Evolutionary conservation across 2,797 vertebrate genomes (phyloP), one percentile per base, ranked within the genome.

Genomic region (Telmatherina bonti): DNA sequence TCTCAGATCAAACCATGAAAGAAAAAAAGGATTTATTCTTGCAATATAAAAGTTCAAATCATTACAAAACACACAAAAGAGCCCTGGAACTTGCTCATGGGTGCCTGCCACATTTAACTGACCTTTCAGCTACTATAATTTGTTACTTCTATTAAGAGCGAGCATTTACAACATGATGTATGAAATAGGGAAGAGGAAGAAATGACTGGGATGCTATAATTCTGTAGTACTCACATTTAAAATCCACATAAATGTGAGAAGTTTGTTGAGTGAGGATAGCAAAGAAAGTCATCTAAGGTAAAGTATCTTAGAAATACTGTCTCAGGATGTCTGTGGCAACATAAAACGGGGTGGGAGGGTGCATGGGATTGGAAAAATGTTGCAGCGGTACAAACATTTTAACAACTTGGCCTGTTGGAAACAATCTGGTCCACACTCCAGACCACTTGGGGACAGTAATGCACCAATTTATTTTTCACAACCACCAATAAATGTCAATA

Each of bases 91-190:
- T 60, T 38, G 68, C 74, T 75, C 79, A 85, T 65, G 64, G 81
- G 70, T 54, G 69, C n/a, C 64, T 64, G 58, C 74, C 72, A 81
- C 70, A 81, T 82, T 74, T 67, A 77, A 64, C 74, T 87, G 82
- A 88, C 86, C 85, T 90, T 86, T 78, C 80, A 85, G 77, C 29
- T 62, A 84, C 85, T 85, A 84, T 90, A 81, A 88, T 86, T 82
- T 83, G 81, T 78, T 79, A 74, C 75, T 55, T 83, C 74, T 56
- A 81, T 84, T 76, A 76, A 70, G 75, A 76, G 71, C 49, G 20
- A 83, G 83, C n/a, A 83, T 89, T 90, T 87, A 72, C 67, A 66
- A 75, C 70, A 36, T 35, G 79, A 67, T 81, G 72, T 72, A 78
- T 79, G 80, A 85, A 83, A 77, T 69, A 27, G 85, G 72, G 70